Percentiles rank a stretch among this genome's conserved stretches.
Evolutionary conservation across 2,797 vertebrate genomes (phyloP).

Genomic region (Lerista edwardsae): DNA sequence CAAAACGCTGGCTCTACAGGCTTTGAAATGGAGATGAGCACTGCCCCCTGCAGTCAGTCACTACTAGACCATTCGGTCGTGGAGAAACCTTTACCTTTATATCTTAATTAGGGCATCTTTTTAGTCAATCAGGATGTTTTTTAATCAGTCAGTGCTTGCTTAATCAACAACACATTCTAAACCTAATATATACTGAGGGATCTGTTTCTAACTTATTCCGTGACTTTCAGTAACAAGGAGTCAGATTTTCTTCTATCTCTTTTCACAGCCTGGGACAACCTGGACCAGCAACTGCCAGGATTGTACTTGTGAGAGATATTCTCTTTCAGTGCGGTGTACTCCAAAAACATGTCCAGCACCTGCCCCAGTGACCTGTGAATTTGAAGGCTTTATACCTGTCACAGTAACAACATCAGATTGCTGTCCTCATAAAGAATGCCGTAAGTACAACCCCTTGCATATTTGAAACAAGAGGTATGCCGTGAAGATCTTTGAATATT

Average conservation of each 20-base stretch:
- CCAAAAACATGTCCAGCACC: slow-evolving; percentile 73
- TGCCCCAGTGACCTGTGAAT: slow-evolving; percentile 68
- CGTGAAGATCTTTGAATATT: background rate
- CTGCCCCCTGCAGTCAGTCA: too few species aligned
- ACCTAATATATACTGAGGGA: background rate
- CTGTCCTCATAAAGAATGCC: slow-evolving; percentile 80
- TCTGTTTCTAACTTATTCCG: background rate
- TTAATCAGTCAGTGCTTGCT: background rate
- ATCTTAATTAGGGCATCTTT: background rate
- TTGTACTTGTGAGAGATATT: slow-evolving; percentile 81
- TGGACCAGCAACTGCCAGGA: slow-evolving; percentile 84
- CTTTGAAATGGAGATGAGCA: too few species aligned
- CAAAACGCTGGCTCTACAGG: too few species aligned
- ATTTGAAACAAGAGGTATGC: background rate
- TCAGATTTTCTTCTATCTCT: background rate
- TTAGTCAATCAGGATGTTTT: background rate
- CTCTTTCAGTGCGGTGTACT: slow-evolving; percentile 77
- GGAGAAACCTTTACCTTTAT: too few species aligned
- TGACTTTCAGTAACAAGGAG: background rate
- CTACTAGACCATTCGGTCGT: too few species aligned
- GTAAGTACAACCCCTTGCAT: slow-evolving; percentile 76
- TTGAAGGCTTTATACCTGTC: slow-evolving; percentile 79
- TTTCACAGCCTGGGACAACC: slow-evolving; percentile 72
- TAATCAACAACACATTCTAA: background rate
- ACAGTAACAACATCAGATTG: slow-evolving; percentile 76